Percentiles rank a stretch among this genome's conserved stretches.
Evolutionary conservation across 2,797 vertebrate species (phyloP).

Genomic region (Lagorchestes hirsutus): DNA sequence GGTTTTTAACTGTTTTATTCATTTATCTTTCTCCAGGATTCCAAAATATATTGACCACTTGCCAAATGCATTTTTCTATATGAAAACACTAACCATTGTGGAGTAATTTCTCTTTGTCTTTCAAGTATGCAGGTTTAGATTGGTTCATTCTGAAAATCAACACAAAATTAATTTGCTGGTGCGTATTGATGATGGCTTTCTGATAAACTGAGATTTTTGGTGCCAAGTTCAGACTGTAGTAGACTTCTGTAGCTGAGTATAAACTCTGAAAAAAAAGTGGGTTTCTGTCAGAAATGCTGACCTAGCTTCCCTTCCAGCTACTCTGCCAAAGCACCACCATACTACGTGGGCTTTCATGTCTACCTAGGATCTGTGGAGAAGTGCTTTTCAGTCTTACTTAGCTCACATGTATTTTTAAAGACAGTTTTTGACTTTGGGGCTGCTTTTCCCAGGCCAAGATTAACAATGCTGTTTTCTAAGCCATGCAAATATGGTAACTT

Average conservation of each 20-base stretch:
- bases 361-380: slow-evolving; percentile 7
- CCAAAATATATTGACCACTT: slow-evolving; percentile 43
- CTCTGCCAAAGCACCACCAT: not conserved
- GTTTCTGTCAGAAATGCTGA: slow-evolving; percentile 55
- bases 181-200: slow-evolving; percentile 49
- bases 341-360: not conserved
- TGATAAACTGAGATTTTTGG: slow-evolving; percentile 55
- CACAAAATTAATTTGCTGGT: slow-evolving; percentile 41
- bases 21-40: slow-evolving; percentile 46
- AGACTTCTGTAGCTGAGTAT: slow-evolving; percentile 49
- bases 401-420: slow-evolving; percentile 16
- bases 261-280: slow-evolving; percentile 50
- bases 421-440: slow-evolving; percentile 39
- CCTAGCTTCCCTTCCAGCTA: not conserved
- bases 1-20: slow-evolving; percentile 41
- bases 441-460: not conserved
- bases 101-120: slow-evolving; percentile 41
- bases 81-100: slow-evolving; percentile 35
- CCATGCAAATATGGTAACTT: slow-evolving; percentile 2
- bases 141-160: slow-evolving; percentile 57
- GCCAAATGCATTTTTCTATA: slow-evolving; percentile 54
- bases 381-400: not conserved
- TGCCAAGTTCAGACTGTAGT: slow-evolving; percentile 59
- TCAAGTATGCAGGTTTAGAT: not conserved
- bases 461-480: slow-evolving; percentile 40